Evolutionary conservation across 2,113 vertebrate genomes (phyloP).

Genomic region (Lipophrys pholis): DNA sequence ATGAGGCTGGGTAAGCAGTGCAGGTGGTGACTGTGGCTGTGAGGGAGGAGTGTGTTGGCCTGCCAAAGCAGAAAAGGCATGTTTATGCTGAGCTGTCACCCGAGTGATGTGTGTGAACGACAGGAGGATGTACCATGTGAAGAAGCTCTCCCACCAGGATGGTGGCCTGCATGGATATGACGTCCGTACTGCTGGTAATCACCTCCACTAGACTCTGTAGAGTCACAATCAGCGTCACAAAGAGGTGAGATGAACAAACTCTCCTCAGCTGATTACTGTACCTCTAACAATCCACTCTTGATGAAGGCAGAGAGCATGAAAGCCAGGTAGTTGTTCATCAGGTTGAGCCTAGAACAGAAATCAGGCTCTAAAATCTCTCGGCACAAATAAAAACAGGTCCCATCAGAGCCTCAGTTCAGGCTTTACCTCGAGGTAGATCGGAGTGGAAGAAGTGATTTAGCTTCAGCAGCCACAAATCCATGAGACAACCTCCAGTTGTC

Average conservation of each 20-base stretch:
- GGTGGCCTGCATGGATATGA: constrained; percentile 92
- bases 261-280: constrained; percentile 59
- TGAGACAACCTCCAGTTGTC: constrained; percentile 97
- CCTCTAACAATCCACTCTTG: constrained; percentile 94
- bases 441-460: constrained; percentile 95
- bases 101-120: too few relatives aligned
- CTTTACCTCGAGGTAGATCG: constrained; percentile 94
- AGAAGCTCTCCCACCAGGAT: constrained; percentile 97
- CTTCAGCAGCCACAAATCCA: constrained; percentile 97
- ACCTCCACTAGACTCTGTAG: constrained; percentile 95
- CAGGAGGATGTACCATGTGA: constrained; percentile 90
- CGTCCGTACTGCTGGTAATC: constrained; percentile 95
- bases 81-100: too few relatives aligned
- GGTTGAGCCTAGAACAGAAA: constrained; percentile 87
- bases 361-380: not conserved
- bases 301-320: constrained; percentile 97
- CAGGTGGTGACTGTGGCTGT: constrained; percentile 97
- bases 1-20: constrained; percentile 97
- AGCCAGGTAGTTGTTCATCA: constrained; percentile 98
- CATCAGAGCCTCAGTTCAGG: not conserved
- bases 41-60: constrained; percentile 98
- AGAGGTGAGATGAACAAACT: not conserved
- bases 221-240: not conserved
- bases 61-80: constrained; percentile 41
- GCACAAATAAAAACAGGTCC: not conserved